Evolutionary conservation across 53 echinoderm and acorn worm species (phyloP).

Genomic region (Patiria pectinifera): DNA sequence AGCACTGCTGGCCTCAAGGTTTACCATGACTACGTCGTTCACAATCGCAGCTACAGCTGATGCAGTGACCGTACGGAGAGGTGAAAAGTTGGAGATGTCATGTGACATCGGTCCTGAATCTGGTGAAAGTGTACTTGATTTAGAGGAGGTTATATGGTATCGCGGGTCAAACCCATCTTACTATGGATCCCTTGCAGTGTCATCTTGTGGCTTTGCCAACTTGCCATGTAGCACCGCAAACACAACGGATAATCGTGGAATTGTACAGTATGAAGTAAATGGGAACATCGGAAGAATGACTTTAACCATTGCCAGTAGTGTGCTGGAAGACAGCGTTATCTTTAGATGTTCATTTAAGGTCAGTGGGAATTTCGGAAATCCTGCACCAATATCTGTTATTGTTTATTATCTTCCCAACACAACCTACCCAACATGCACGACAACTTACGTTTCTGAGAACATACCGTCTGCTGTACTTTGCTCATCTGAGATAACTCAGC

Average conservation of each 20-base stretch:
- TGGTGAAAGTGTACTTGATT: too few relatives aligned
- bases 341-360: not conserved
- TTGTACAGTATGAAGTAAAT: not conserved
- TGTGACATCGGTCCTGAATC: not conserved
- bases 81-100: conserved; percentile 8
- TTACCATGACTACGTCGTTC: not conserved
- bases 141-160: not conserved
- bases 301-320: not conserved
- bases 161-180: not conserved
- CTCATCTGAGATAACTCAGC: conserved; percentile 8
- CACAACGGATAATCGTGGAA: conserved; percentile 22
- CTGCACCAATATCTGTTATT: not conserved
- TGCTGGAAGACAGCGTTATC: not conserved
- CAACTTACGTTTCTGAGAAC: not conserved
- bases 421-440: not conserved
- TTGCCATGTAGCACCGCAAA: not conserved
- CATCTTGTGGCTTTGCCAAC: not conserved
- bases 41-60: not conserved
- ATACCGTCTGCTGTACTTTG: not conserved
- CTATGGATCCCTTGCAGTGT: not conserved
- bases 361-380: not conserved
- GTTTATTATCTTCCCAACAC: conserved; percentile 7
- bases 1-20: not conserved
- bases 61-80: conserved; percentile 17
- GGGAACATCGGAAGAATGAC: not conserved